These are phyloP conservation scores for Cataglyphis rosenhaueri DNA, from an alignment of 2,888 invertebrate genomes.

Conservation along the genomic window DNA sequence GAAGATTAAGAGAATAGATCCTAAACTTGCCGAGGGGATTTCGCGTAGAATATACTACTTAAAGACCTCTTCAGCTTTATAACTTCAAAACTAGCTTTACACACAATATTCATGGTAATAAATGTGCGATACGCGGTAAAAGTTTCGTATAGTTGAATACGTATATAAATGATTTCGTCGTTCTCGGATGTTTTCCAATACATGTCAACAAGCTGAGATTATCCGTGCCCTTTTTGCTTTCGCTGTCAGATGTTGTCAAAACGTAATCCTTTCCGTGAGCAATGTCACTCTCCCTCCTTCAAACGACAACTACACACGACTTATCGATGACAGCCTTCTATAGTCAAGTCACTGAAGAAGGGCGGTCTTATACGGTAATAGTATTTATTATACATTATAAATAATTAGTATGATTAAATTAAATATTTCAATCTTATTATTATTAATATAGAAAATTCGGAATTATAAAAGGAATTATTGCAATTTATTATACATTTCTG, in stretches of 20 bases:
- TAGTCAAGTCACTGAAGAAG: conserved; percentile 5
- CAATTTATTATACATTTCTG: not conserved
- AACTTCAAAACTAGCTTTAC: conserved; percentile 39
- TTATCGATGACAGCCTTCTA: conserved; percentile 54
- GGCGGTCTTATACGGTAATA: not conserved
- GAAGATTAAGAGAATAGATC: conserved; percentile 42
- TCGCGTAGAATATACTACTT: not conserved
- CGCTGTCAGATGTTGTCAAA: conserved; percentile 50
- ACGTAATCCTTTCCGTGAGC: conserved; percentile 49
- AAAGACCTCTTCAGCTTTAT: conserved; percentile 21
- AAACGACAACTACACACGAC: conserved; percentile 40
- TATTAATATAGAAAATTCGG: not conserved
- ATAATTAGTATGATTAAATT: not conserved
- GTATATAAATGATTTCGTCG: not conserved
- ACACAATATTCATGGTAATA: conserved; percentile 19
- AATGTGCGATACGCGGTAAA: conserved; percentile 15
- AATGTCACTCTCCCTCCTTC: conserved; percentile 1
- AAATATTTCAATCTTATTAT: not conserved
- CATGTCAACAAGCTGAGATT: conserved; percentile 34
- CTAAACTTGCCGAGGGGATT: conserved; percentile 45
- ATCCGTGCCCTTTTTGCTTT: conserved; percentile 40
- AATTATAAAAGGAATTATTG: not conserved
- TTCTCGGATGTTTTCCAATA: not conserved
- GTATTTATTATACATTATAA: not conserved
- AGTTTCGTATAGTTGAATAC: conserved; percentile 6